Percentiles rank a stretch among this genome's conserved stretches.
These are phyloP conservation scores for Dipodomys ordii DNA, from an alignment of 2,113 vertebrate genomes.

Conservation along the genomic window DNA sequence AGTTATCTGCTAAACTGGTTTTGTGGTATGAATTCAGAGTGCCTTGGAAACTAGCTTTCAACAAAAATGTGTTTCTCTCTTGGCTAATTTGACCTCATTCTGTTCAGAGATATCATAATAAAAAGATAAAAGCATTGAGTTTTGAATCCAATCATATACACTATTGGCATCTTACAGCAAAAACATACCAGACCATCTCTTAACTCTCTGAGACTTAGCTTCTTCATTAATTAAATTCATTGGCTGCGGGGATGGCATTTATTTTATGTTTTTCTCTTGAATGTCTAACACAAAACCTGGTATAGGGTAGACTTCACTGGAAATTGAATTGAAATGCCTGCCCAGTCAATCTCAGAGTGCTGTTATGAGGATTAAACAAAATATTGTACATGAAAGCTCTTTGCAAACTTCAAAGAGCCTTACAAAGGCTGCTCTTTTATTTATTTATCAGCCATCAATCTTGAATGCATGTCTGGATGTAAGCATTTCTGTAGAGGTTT, in stretches of 20 bases:
- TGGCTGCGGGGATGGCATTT: neutral
- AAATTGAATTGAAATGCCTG: conserved; percentile 29
- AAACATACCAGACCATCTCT: neutral
- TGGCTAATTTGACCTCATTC: conserved; percentile 61
- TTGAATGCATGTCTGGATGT: conserved; percentile 54
- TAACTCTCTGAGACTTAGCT: conserved; percentile 32
- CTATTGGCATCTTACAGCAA: neutral
- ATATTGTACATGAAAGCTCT: conserved; percentile 43
- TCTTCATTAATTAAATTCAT: conserved; percentile 45
- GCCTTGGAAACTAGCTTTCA: conserved; percentile 63
- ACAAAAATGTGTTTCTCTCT: conserved; percentile 48
- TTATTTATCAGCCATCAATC: conserved; percentile 60
- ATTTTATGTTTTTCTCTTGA: conserved; percentile 19
- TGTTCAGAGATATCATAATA: conserved; percentile 20
- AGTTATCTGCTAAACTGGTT: conserved; percentile 68
- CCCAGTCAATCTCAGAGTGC: neutral
- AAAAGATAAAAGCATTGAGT: conserved; percentile 48
- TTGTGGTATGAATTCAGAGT: conserved; percentile 61
- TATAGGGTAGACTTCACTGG: neutral
- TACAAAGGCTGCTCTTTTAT: conserved; percentile 51
- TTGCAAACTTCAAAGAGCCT: conserved; percentile 54
- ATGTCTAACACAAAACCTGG: conserved; percentile 9
- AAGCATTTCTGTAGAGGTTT: conserved; percentile 22
- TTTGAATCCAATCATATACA: conserved; percentile 37
- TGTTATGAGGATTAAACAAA: conserved; percentile 63